Evolutionary conservation across 2,797 vertebrate species (phyloP).

Genomic region (Sebastes matsubarae): DNA sequence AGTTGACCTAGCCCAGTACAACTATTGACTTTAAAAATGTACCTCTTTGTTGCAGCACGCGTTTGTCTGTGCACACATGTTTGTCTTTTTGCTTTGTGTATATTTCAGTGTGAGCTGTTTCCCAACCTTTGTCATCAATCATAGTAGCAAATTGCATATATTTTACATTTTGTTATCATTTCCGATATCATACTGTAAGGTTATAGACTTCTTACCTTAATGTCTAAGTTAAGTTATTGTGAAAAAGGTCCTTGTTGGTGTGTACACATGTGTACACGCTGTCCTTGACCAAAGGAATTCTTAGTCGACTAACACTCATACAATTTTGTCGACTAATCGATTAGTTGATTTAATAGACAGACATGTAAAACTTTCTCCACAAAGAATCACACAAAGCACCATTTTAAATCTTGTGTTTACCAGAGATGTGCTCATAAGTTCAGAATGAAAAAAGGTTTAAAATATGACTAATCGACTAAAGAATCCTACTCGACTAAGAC

Average conservation of each 20-base stretch:
- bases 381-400: too few species aligned
- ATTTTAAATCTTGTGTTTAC: too few species aligned
- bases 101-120: background rate
- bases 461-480: too few species aligned
- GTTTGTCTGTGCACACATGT: background rate
- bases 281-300: too few species aligned
- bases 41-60: background rate
- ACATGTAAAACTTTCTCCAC: too few species aligned
- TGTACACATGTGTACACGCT: background rate
- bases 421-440: too few species aligned
- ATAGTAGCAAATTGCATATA: background rate
- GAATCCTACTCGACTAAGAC: too few species aligned
- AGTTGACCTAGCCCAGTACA: background rate
- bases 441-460: too few species aligned
- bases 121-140: background rate
- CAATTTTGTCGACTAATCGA: too few species aligned
- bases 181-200: background rate
- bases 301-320: too few species aligned
- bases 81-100: background rate
- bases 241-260: background rate
- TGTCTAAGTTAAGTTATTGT: background rate
- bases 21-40: rapidly evolving
- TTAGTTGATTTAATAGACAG: too few species aligned
- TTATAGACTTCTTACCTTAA: background rate
- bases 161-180: background rate